These are phyloP conservation scores for Megaceryle torquata DNA, from an alignment of 2,113 vertebrate genomes.

Conservation along the genomic window DNA sequence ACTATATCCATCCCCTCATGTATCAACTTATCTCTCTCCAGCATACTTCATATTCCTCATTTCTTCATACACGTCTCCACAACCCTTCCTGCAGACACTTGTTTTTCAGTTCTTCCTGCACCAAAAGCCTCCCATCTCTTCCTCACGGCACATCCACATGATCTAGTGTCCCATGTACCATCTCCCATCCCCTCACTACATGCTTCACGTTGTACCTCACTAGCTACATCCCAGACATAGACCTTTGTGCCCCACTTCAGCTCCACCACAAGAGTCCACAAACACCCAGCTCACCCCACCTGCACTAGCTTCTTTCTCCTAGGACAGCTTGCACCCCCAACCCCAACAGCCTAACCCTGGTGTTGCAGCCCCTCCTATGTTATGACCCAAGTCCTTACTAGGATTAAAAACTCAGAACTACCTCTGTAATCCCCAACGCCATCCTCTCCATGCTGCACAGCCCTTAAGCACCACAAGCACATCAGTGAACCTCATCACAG, in stretches of 20 bases:
- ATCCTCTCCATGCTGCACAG: not conserved
- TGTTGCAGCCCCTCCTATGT: not conserved
- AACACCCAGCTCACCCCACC: not conserved
- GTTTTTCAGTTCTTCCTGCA: not conserved
- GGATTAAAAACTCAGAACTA: not conserved
- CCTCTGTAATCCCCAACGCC: not conserved
- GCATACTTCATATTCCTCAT: not conserved
- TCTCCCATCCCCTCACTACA: not conserved
- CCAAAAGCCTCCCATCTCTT: not conserved
- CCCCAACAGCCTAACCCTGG: not conserved
- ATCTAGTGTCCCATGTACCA: not conserved
- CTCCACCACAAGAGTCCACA: not conserved
- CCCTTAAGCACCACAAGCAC: not conserved
- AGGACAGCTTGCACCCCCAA: not conserved
- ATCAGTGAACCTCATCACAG: not conserved
- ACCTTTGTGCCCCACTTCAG: not conserved
- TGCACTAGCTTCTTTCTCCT: not conserved
- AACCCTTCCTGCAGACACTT: not conserved
- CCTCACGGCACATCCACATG: not conserved
- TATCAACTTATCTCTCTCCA: not conserved
- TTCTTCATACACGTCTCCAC: not conserved
- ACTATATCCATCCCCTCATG: not conserved
- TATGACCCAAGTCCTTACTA: not conserved
- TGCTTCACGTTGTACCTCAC: not conserved
- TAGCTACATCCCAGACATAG: accelerated